Evolutionary conservation across 1,140 invertebrate species (phyloP).

Genomic region (Hylaeus anthracinus): DNA sequence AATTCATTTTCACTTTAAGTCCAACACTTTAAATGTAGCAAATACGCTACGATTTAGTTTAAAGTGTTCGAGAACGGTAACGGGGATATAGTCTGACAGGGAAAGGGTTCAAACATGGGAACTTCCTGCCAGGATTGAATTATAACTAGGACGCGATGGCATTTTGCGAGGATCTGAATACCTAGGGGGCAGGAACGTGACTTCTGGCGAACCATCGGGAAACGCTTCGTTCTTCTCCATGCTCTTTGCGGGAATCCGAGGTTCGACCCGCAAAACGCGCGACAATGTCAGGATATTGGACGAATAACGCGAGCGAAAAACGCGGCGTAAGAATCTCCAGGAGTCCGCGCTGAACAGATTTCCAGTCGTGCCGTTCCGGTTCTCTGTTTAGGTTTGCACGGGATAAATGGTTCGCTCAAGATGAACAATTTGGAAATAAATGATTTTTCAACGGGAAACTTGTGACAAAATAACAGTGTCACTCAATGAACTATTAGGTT

Average conservation of each 20-base stretch:
- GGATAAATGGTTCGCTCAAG: too few relatives aligned
- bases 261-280: background rate
- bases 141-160: conserved; percentile 29
- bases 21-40: too few relatives aligned
- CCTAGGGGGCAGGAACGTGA: background rate
- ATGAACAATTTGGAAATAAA: too few relatives aligned
- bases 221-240: background rate
- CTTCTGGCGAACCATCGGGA: background rate
- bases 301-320: background rate
- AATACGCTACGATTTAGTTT: too few relatives aligned
- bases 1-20: too few relatives aligned
- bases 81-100: background rate
- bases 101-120: conserved; percentile 4
- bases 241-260: background rate
- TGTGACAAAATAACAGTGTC: too few relatives aligned
- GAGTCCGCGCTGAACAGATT: background rate
- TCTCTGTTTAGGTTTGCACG: too few relatives aligned
- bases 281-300: conserved; percentile 15
- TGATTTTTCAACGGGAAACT: too few relatives aligned
- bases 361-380: too few relatives aligned
- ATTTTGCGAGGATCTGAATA: conserved; percentile 28
- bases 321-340: background rate
- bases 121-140: conserved; percentile 12
- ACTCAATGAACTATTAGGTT: too few relatives aligned
- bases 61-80: too few relatives aligned